These are phyloP conservation scores for Belgica antarctica DNA, from an alignment of 2,888 invertebrate genomes.

Conservation along the genomic window DNA sequence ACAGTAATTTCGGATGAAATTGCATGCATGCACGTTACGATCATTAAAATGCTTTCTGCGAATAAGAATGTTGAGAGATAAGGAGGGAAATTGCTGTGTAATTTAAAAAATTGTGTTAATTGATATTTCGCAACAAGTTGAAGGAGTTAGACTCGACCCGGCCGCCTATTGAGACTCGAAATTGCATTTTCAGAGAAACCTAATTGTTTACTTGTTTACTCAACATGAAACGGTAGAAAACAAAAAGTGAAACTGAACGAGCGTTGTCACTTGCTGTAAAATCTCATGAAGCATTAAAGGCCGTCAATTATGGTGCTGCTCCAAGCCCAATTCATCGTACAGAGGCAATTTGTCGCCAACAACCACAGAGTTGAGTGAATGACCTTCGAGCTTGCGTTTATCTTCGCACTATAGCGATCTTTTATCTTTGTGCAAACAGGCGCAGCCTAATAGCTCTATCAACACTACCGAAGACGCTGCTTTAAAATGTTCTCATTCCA, in stretches of 20 bases:
- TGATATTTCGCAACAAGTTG: background rate
- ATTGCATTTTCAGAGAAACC: background rate
- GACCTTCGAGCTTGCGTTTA: background rate
- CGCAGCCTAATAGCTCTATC: background rate
- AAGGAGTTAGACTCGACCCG: too few species aligned
- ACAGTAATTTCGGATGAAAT: too few species aligned
- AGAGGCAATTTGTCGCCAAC: background rate
- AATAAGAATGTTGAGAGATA: background rate
- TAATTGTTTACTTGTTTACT: background rate
- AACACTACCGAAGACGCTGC: too few species aligned
- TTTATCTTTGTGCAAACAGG: background rate
- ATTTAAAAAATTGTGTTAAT: background rate
- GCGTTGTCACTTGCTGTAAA: background rate
- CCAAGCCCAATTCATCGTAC: background rate
- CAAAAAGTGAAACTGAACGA: constrained; percentile 14
- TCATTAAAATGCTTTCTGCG: too few species aligned
- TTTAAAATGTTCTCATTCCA: background rate
- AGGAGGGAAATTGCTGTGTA: background rate
- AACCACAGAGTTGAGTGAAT: background rate
- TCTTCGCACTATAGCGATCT: background rate
- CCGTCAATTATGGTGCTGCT: background rate
- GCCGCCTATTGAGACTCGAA: background rate
- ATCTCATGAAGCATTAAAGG: constrained; percentile 10
- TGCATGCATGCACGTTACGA: too few species aligned
- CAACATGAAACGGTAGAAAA: too few species aligned